Base-by-base conservation (phyloP, 2,888 invertebrate species). In the Frankliniella intonsa region DNA sequence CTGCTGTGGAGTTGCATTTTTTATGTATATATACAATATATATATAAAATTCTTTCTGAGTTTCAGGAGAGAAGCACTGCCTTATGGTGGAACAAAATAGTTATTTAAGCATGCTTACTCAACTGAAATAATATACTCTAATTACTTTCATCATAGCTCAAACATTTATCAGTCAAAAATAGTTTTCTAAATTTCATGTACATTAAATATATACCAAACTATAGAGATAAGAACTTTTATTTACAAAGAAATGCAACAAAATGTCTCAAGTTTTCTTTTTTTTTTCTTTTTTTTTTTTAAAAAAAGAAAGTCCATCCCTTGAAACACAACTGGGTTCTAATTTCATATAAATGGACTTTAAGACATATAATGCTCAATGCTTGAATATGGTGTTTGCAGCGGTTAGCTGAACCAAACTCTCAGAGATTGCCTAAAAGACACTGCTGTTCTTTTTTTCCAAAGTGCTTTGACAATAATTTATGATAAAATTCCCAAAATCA, bases 141-240 rank as follows among this genome's bases (percentile, higher is more conserved):
- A 76, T 25, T 22, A 76, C 22, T 25, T 76, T 25, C 25, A 76
- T 22, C 22, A 76, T 25, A 76, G 9, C 25, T 25, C 25, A 22
- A 76, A n/a, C 12, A 12, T 25, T n/a, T 10, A 76, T 76, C 69
- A 76, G 69, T 22, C 69, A 76, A 76, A 76, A 76, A 76, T 76
- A 76, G 5, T 19, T 55, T 55, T 55, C 19, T 55, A 76, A 22
- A 76, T 76, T 76, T 76, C 25, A 76, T 55, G 14, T 76, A 76
- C 69, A 22, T 76, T 25, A 22, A 76, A 22, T 11, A 76, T 76
- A 76, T 25, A 76, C 25, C n/a, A 25, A 76, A 76, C 22, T 25
- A 76, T 76, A 76, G 69, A 76, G 25, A 25, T 25, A 25, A 25
- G 69, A 25, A 76, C 69, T 25, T 76, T 76, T 25, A 76, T 76